phyloP scores from a whole-genome alignment of 2,888 invertebrate genomes.

The Acanthoscelides obtectus region DNA sequence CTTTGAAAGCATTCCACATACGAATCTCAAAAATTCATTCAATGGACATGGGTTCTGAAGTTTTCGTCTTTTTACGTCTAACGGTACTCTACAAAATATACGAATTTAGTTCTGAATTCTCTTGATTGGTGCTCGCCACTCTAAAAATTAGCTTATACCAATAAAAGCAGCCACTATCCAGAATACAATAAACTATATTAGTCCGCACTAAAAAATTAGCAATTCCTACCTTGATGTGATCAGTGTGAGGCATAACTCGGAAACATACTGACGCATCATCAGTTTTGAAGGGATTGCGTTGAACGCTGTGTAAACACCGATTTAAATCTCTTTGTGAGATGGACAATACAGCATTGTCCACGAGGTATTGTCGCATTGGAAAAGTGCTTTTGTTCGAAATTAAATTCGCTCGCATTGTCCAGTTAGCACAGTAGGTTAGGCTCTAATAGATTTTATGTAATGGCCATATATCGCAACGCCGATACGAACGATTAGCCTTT shows the following conservation, averaged over 20 bases:
- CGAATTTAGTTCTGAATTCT: too few relatives aligned
- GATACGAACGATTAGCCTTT: not conserved
- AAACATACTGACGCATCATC: slow-evolving; percentile 34
- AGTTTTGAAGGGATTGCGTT: slow-evolving; percentile 38
- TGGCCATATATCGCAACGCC: slow-evolving; percentile 5
- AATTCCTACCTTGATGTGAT: slow-evolving; percentile 13
- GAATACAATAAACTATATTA: too few relatives aligned
- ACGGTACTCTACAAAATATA: too few relatives aligned
- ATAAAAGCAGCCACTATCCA: too few relatives aligned
- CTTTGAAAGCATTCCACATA: too few relatives aligned
- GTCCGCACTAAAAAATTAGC: too few relatives aligned
- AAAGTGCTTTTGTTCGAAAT: slow-evolving; percentile 34
- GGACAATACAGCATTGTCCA: slow-evolving; percentile 41
- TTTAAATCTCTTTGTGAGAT: slow-evolving; percentile 43
- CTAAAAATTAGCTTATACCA: too few relatives aligned
- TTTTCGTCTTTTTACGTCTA: too few relatives aligned
- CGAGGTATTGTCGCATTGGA: slow-evolving; percentile 35
- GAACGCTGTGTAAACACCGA: slow-evolving; percentile 46
- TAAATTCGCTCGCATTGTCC: slow-evolving; percentile 27
- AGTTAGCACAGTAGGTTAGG: slow-evolving; percentile 12
- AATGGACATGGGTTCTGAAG: too few relatives aligned
- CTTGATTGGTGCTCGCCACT: too few relatives aligned
- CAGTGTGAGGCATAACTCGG: slow-evolving; percentile 25
- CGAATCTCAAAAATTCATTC: too few relatives aligned
- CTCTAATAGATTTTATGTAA: slow-evolving; percentile 6